These are phyloP conservation scores for Acipenser oxyrinchus DNA, from an alignment of 2,797 vertebrate species.

Conservation along the genomic window DNA sequence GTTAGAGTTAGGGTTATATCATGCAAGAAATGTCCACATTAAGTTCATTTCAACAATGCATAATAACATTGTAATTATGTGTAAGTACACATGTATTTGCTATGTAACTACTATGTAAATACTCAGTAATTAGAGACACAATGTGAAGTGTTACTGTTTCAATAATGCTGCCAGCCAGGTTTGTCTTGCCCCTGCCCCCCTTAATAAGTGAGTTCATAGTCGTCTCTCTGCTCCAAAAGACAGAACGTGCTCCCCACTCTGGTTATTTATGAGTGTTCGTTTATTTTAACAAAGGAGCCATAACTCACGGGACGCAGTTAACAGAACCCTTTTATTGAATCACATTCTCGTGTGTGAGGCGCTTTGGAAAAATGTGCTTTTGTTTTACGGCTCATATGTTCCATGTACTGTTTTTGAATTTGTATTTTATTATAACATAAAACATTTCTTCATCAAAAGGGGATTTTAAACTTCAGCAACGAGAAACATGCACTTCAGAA, in stretches of 20 bases:
- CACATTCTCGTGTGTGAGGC: slow-evolving; percentile 7
- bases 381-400: not conserved
- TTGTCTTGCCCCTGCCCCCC: not conserved
- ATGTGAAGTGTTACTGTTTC: not conserved
- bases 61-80: too few relatives aligned
- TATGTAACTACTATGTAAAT: not conserved
- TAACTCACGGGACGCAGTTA: slow-evolving; percentile 16
- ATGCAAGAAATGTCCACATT: too few relatives aligned
- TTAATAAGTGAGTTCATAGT: not conserved
- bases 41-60: too few relatives aligned
- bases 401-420: not conserved
- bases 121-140: too few relatives aligned
- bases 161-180: not conserved
- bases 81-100: not conserved
- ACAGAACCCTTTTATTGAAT: slow-evolving; percentile 12
- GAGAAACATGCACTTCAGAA: too few relatives aligned
- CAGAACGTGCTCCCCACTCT: not conserved
- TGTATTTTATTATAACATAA: too few relatives aligned
- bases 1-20: too few relatives aligned
- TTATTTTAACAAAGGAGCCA: slow-evolving; percentile 18
- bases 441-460: too few relatives aligned
- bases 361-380: not conserved
- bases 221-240: not conserved
- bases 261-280: slow-evolving; percentile 19
- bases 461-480: too few relatives aligned